phyloP scores from a whole-genome alignment of 30 jellyfish, hydroid and myxozoan genomes.

The Aurelia aurita complex sp. Pacific region DNA sequence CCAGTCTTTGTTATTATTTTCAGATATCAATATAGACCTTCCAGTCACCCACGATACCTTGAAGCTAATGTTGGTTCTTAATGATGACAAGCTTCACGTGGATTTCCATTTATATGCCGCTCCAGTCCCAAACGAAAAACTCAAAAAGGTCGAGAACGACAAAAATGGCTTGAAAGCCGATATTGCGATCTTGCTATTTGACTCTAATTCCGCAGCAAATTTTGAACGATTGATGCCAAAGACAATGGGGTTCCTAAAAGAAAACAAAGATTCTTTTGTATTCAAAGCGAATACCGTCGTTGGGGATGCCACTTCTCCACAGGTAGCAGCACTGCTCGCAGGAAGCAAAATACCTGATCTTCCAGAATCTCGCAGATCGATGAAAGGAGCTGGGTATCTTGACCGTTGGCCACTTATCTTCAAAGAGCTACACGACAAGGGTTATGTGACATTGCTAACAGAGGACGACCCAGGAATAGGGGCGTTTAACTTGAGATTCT shows the following conservation, averaged over 20 bases:
- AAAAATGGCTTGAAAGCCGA: neutral
- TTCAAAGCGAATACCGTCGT: constrained; percentile 72
- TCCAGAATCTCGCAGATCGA: constrained; percentile 79
- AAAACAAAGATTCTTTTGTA: constrained; percentile 6
- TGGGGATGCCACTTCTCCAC: constrained; percentile 87
- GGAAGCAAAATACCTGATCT: constrained; percentile 40
- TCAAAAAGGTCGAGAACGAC: neutral
- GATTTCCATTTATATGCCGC: constrained; percentile 39
- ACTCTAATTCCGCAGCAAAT: constrained; percentile 53
- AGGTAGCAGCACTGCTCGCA: constrained; percentile 67
- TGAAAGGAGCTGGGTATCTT: constrained; percentile 13
- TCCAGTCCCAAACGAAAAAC: constrained; percentile 15
- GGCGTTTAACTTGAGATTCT: constrained; percentile 42
- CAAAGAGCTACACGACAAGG: constrained; percentile 53
- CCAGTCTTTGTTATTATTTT: neutral
- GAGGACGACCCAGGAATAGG: constrained; percentile 71
- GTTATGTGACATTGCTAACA: constrained; percentile 52
- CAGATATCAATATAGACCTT: constrained; percentile 2
- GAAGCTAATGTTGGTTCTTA: constrained; percentile 13
- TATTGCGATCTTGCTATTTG: constrained; percentile 41
- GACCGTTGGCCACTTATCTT: constrained; percentile 81
- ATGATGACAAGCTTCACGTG: constrained; percentile 12
- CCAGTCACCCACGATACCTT: constrained; percentile 19
- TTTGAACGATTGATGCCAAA: constrained; percentile 46
- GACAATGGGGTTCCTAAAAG: neutral